Evolutionary conservation across 1,140 invertebrate species (phyloP), one percentile per base, ranked within the genome.

Genomic region (Calephelis virginiensis): DNA sequence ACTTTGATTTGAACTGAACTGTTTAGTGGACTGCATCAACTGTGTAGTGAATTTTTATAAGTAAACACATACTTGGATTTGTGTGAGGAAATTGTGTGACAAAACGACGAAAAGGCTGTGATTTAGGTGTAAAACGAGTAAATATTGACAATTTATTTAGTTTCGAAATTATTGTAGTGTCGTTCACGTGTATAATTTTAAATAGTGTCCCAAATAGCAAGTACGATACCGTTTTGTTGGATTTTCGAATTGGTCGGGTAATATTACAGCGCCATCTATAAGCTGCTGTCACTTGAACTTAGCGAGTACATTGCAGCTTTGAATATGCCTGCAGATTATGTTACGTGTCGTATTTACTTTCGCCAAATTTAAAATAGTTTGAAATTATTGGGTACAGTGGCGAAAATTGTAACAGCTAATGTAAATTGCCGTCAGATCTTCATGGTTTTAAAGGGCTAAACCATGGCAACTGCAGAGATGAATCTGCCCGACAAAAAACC

Each of bases 391-490:
- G 68, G 68, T 72, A 60, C 14, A 28, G 43, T 63, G 10, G 43
- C 40, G 8, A 28, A 1, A 46, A 28, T 14, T 63, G 45, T 17
- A 63, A n/a, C 28, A 46, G 43, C 61, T 48, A 17, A 60, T 60
- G 69, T 56, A 40, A 50, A 67, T 65, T 64, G 63, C 66, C 66
- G 61, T 70, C 66, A 38, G 65, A 72, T 77, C 82, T 84, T 79
- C 81, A 85, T 87, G 86, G 75, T 83, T 72, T 77, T 89, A 77
- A 73, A 74, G 74, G 77, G 74, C 77, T 83, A 75, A 84, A 74
- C 84, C 86, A 90, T 90, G 86, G 86, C 88, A 40, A 86, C 88
- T 75, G 81, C 78, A 76, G 88, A 88, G 75, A 90, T 90, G 88
- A 88, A 76, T 75, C 68, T 90, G 74, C 86, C 86, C 69, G 89